Base-by-base conservation (phyloP, 2,797 vertebrate genomes). In the Microctenopoma stevenorrisi region DNA sequence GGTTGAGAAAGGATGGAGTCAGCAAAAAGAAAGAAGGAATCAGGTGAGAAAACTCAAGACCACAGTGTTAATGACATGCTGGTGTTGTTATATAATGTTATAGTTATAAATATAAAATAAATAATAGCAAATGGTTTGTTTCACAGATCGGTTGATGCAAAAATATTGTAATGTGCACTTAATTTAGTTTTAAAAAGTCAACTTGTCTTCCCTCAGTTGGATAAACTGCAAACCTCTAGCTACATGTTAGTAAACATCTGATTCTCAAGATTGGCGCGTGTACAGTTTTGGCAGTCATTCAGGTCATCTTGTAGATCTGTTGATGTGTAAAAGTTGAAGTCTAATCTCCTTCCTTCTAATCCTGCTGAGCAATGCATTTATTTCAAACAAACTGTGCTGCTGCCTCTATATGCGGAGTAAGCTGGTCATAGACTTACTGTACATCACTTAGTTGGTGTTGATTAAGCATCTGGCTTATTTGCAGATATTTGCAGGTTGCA, bases 401-500 rank as follows among this genome's bases (percentile, higher is more conserved):
- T 64, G 16, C 48, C 8, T 52, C 30, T 16, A 38, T 38, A 10
- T 38, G 37, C 4, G 11, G 37, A 38, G 11, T 9, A 38, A 38
- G 37, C 8, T 38, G 37, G 10, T 38, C 37, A 38, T 26, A 33
- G 8, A 50, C 7, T 37, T 5, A 49, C 54, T 13, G 12, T 42
- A 5, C 10, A 74, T 71, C 2, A 0, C 18, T 60, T 66, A 38
- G 64, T 54, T 64, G n/a, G 16, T 40, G n/a, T 49, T 35, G 38
- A 35, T 64, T 52, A 51, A 58, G 30, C 3, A 10, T 26, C 35
- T 7, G 35, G 35, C 35, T 55, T 53, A 22, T 63, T 53, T 46
- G 43, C 5, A 53, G 25, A 70, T 61, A 72, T 71, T 61, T 69
- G 9, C 25, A 72, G 61, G 59, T 73, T 76, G 26, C 15, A 26